Base-by-base conservation (phyloP, 2,113 vertebrate species). In the Parotia lawesii region DNA sequence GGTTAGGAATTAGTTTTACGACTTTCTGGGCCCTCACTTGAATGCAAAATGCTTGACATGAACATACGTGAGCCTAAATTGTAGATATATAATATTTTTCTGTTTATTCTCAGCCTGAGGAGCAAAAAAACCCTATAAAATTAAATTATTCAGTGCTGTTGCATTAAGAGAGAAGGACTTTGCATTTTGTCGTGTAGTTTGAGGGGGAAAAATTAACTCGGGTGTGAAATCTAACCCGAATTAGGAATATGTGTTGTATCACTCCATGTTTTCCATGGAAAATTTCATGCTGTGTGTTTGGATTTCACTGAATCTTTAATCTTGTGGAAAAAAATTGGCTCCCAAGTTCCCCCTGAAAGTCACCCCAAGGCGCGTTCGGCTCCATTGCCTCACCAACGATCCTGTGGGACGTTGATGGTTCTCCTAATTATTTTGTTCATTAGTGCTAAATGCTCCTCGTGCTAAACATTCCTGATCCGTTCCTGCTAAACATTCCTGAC, bases 241-340 rank as follows among this genome's bases (percentile, higher is more conserved):
- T 60, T 38, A 67, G 19, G 40, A 35, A n/a, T 47, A 4, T 2
- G 3, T 37, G 5, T 14, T 0, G 0, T 14, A 24, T 54, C 12
- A 16, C 22, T 72, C 50, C 5, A 0, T 21, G 35, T 20, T 42
- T 78, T 24, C 38, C 28, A 3, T 5, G 54, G 56, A 27, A 54
- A 28, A 21, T 25, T 18, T 45, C 11, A 4, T 38, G 31, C 38
- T 33, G 19, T 12, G 2, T 44, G 24, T 40, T 44, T 48, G 33
- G 20, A 47, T 91, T 58, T 61, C 67, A 35, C 5, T 0, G 4
- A 38, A 3, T 14, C 35, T 61, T 90, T 18, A 61, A 73, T 37
- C 28, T 23, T 15, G 17, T 37, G 69, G 60, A 4, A 45, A 11
- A 33, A 23, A 65, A 18, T 23, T 7, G 6, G 11, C 50, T 83